Evolutionary conservation across 1,140 invertebrate genomes (phyloP), one percentile per base, ranked within the genome.

Genomic region (Hermatobates lingyangjiaoensis): DNA sequence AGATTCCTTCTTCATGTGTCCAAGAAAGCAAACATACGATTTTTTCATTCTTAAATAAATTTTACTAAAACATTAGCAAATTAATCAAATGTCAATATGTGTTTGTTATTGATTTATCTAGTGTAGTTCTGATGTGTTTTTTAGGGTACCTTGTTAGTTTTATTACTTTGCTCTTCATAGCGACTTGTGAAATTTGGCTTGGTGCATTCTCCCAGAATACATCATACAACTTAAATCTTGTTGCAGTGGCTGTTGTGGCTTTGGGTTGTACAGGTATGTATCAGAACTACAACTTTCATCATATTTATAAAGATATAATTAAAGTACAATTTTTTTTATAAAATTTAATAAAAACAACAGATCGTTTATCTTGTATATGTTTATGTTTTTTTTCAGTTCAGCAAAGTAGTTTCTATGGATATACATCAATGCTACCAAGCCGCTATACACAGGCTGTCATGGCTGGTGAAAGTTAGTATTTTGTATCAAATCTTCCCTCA

Each of bases 361-460:
- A 2, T 45, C 25, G 45, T 34, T 20, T 26, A 45, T 51, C 55
- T 44, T 54, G 26, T 51, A 34, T 45, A 34, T 30, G 10, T 53
- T 20, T 58, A 48, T 55, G 52, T 57, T 42, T 3, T 55, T 50
- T 68, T 71, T 50, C 62, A 72, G 81, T 92, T 44, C 89, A 93
- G 65, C 89, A 93, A 67, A 89, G 87, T 0, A 90, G 87, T 65
- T 92, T 91, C 67, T 93, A 93, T 64, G 88, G 88, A 7, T 92
- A 89, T 62, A 88, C 87, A 1, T 88, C 87, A 52, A 91, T 90
- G 79, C 67, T 93, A 50, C 89, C 89, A 18, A 79, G 79, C 51
- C 68, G 80, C 51, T 93, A 92, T 61, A 92, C 87, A 0, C 87
- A 92, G 63, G 87, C 87, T 48, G 85, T 93, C 0, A 92, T 93